Evolutionary conservation across 2,888 invertebrate genomes (phyloP), one percentile per base, ranked within the genome.

Genomic region (Deilephila porcellus): DNA sequence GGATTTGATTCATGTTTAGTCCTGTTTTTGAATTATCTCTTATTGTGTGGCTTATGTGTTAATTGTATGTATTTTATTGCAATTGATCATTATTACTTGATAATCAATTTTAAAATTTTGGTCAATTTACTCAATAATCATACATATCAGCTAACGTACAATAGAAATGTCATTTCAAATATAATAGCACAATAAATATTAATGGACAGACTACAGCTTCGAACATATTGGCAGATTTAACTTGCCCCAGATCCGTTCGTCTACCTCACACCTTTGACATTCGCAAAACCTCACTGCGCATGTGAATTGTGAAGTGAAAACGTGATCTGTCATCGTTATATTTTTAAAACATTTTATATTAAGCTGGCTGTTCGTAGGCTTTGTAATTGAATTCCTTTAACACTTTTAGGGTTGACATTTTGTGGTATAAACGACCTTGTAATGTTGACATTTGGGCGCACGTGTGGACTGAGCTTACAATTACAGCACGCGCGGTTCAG

Each of bases 251-350:
- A 52, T 67, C 29, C 29, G 14, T 25, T 45, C 45, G 45, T 45
- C 45, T 45, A 45, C 45, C 67, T 25, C 67, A 52, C 67, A 67
- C 52, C 67, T 67, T 67, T 67, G 67, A 67, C 52, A 52, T 67
- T 67, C 67, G 67, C 45, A 45, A 34, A 63, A 5, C 45, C 25
- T 20, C 25, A 67, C 67, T 67, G 67, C 67, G 67, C 67, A 67
- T 67, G 67, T 52, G 25, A 52, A 25, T 52, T 67, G 67, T 52
- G 25, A 52, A 25, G 1, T 60, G 34, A n/a, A 56, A 63, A 52
- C 14, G 67, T 45, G 11, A 52, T 52, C 45, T 67, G 25, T 52
- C 52, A 52, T 1, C 20, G n/a, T 25, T 67, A 52, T 67, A 52
- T 67, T 67, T 67, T 67, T 67, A 67, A 25, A 67, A n/a, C 8